These are phyloP conservation scores for Eubucco bourcierii DNA, from an alignment of 2,113 vertebrate genomes.

Conservation along the genomic window DNA sequence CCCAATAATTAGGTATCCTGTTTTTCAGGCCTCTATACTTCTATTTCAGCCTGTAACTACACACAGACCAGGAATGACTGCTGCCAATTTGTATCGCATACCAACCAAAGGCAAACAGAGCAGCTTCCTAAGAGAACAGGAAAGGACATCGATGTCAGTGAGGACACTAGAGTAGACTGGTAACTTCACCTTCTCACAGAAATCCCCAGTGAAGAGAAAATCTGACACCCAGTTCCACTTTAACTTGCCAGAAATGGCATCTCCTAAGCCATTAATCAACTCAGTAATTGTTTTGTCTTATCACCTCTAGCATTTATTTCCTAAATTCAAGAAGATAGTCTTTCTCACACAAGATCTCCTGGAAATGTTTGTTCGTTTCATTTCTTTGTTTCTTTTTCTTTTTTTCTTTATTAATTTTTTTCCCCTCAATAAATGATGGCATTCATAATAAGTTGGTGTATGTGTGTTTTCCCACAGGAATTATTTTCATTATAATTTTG, in stretches of 20 bases:
- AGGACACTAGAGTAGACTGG: fast-evolving
- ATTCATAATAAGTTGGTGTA: neutral
- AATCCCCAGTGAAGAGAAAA: neutral
- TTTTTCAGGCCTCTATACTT: neutral
- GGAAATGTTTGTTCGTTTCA: neutral
- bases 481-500: neutral
- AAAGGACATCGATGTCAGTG: neutral
- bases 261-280: neutral
- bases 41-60: neutral
- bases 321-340: neutral
- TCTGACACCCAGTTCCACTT: neutral
- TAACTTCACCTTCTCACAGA: neutral
- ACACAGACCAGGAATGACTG: neutral
- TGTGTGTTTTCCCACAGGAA: neutral
- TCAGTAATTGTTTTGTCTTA: fast-evolving
- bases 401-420: neutral
- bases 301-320: neutral
- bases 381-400: too few species aligned
- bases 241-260: neutral
- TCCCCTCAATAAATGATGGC: neutral
- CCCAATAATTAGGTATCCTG: conserved; percentile 12
- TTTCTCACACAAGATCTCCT: neutral
- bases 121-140: neutral
- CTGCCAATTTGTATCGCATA: neutral
- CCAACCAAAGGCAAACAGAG: neutral